Percentiles rank a stretch among this genome's conserved stretches.
Evolutionary conservation across 2,113 vertebrate genomes (phyloP).

Genomic region (Poeciliopsis retropinna): DNA sequence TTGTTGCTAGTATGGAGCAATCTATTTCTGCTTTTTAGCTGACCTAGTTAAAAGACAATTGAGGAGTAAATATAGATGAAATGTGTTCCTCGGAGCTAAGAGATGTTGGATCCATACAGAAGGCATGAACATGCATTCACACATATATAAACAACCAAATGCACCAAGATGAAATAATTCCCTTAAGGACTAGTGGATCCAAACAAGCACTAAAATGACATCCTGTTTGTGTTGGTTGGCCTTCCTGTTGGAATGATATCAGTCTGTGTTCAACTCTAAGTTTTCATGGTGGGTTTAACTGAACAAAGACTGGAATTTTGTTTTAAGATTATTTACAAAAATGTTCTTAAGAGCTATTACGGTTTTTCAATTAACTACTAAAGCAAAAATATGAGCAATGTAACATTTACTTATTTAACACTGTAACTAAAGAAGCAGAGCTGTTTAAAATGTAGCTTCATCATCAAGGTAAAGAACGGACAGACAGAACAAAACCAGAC

Average conservation of each 20-base stretch:
- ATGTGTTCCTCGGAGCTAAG: constrained; percentile 58
- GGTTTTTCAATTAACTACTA: neutral
- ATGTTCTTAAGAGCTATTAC: neutral
- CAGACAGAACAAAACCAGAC: too few species aligned
- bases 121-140: constrained; percentile 28
- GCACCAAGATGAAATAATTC: constrained; percentile 40
- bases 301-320: neutral
- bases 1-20: constrained; percentile 26
- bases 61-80: constrained; percentile 74
- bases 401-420: neutral
- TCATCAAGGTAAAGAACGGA: too few species aligned
- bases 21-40: constrained; percentile 66
- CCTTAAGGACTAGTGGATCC: constrained; percentile 48
- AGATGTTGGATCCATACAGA: constrained; percentile 45
- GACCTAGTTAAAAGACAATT: constrained; percentile 80
- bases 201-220: constrained; percentile 60
- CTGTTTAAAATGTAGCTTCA: neutral
- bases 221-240: constrained; percentile 71
- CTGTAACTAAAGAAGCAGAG: neutral
- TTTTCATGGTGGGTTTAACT: constrained; percentile 21
- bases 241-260: constrained; percentile 59
- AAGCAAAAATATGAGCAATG: too few species aligned
- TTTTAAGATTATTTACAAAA: too few species aligned
- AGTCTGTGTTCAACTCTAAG: constrained; percentile 23
- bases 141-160: constrained; percentile 23